Conservation (phyloP, 2,113 vertebrate genomes). For the Nannobrachium achirus region DNA sequence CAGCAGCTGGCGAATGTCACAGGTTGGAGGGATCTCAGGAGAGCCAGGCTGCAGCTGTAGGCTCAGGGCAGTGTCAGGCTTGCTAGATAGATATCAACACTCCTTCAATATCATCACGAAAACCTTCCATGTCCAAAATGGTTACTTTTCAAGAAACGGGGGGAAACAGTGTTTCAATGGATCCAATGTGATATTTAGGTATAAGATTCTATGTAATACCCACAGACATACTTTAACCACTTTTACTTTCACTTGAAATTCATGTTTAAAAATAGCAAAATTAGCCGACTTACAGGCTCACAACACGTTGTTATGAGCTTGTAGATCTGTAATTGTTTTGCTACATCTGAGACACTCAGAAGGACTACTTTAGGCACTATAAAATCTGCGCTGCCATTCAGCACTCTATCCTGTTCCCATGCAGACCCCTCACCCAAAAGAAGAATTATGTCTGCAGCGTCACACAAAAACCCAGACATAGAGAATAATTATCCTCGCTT, state of each 20-base stretch:
- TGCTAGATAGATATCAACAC: constrained; percentile 23
- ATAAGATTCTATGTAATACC: too few relatives aligned
- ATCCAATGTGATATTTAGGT: too few relatives aligned
- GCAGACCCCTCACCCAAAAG: constrained; percentile 9
- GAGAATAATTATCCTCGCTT: constrained; percentile 50
- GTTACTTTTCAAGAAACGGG: too few relatives aligned
- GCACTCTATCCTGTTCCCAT: neutral
- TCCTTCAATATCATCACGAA: constrained; percentile 42
- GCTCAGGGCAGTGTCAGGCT: constrained; percentile 3
- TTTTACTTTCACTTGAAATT: too few relatives aligned
- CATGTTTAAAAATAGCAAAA: too few relatives aligned
- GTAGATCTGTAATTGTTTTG: too few relatives aligned
- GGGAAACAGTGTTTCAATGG: too few relatives aligned
- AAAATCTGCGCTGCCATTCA: constrained; percentile 25
- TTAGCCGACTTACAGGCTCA: too few relatives aligned
- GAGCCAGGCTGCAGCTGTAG: constrained; percentile 13
- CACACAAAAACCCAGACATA: constrained; percentile 34
- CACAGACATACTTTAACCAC: too few relatives aligned
- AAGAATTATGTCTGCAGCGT: constrained; percentile 42
- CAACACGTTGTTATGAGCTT: too few relatives aligned
- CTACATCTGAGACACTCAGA: too few relatives aligned
- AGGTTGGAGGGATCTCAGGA: constrained; percentile 22
- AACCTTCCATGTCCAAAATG: constrained; percentile 3
- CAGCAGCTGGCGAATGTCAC: constrained; percentile 41
- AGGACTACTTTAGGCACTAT: constrained; percentile 34